A percentile compares a stretch with the other conserved stretches of the same genome.
phyloP scores from a whole-genome alignment of 2,113 vertebrate species.

The crab-eating macaque (Macaca fascicularis) region DNA sequence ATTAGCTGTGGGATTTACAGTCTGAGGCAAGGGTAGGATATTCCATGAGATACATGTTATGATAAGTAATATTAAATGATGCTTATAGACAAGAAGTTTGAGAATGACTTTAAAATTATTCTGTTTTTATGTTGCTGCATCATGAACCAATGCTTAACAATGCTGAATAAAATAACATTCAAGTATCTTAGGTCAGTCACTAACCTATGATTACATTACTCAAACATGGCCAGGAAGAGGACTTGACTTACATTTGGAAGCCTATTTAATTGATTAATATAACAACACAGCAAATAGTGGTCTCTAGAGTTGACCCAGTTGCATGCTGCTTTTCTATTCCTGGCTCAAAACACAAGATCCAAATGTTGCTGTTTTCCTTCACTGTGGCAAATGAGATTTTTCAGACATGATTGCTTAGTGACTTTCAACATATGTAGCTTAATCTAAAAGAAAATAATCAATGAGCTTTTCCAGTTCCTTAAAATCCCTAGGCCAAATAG shows the following conservation, averaged over 20 bases:
- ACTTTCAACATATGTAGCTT: slow-evolving; percentile 57
- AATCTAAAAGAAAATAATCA: slow-evolving; percentile 68
- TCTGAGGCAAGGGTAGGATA: not conserved
- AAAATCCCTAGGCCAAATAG: slow-evolving; percentile 44
- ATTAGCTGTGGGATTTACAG: not conserved
- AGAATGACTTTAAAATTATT: not conserved
- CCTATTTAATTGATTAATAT: not conserved
- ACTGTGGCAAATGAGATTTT: slow-evolving; percentile 30
- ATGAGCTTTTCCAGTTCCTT: slow-evolving; percentile 25
- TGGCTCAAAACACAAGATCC: not conserved
- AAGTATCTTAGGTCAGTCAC: not conserved
- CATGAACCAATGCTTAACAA: not conserved
- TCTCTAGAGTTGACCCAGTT: not conserved
- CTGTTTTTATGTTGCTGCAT: not conserved
- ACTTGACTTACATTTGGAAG: not conserved
- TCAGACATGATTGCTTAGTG: slow-evolving; percentile 7
- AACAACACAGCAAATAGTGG: not conserved
- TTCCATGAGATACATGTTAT: not conserved
- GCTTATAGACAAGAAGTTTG: not conserved
- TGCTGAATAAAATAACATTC: not conserved
- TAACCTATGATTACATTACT: not conserved
- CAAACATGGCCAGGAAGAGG: not conserved
- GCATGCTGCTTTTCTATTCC: not conserved
- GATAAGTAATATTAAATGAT: not conserved
- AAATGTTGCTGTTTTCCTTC: not conserved